Conservation (phyloP, 1,140 invertebrate genomes). For the Caenorhabditis latens region DNA sequence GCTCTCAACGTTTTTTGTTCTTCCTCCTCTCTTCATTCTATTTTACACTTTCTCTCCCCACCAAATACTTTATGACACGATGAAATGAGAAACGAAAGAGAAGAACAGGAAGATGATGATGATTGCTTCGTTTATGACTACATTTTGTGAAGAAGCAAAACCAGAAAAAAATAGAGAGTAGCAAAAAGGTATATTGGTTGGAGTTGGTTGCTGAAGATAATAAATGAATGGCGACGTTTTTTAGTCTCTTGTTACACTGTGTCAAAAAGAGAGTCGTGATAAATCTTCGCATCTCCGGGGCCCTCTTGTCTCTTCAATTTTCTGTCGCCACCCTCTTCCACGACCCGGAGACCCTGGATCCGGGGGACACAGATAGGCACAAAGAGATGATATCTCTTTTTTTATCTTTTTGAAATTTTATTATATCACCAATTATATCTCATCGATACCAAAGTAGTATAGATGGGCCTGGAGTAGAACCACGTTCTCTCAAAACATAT, state of each 20-base stretch:
- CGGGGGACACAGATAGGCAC: background rate
- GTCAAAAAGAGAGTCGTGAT: conserved; percentile 1
- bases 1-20: background rate
- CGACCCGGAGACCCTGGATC: background rate
- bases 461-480: too few species aligned
- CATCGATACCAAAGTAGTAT: too few species aligned
- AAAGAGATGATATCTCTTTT: too few species aligned
- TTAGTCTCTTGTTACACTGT: conserved; percentile 28
- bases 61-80: conserved; percentile 21
- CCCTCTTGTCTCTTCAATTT: background rate
- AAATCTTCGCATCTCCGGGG: background rate
- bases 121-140: background rate
- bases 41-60: background rate
- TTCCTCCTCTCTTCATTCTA: background rate
- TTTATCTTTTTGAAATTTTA: background rate
- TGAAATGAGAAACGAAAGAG: background rate
- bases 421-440: background rate
- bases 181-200: background rate
- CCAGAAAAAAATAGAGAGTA: background rate
- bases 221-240: background rate
- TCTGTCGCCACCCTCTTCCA: background rate
- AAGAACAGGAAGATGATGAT: background rate
- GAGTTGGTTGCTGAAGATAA: conserved; percentile 8
- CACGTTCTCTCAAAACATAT: too few species aligned
- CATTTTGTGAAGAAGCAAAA: too few species aligned